These are phyloP conservation scores for Probosciger aterrimus DNA, from an alignment of 2,113 vertebrate genomes.

Conservation along the genomic window DNA sequence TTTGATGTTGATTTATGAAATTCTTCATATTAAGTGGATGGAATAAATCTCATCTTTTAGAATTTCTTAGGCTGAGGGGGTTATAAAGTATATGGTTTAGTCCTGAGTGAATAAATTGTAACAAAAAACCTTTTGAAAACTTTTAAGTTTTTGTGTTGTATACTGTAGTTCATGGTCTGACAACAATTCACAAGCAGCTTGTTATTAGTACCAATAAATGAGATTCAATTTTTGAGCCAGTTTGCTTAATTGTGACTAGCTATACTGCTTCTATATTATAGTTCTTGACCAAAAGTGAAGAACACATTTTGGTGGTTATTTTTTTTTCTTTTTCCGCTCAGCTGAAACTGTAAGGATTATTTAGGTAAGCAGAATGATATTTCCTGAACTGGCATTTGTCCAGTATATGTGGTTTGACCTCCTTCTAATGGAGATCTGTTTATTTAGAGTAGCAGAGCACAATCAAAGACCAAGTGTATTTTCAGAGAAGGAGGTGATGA, in stretches of 20 bases:
- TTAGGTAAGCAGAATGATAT: slow-evolving; percentile 31
- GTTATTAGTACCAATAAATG: not conserved
- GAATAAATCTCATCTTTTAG: not conserved
- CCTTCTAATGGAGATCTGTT: not conserved
- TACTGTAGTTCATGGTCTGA: not conserved
- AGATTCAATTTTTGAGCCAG: not conserved
- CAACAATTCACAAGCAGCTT: not conserved
- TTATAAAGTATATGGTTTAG: not conserved
- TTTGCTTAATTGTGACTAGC: not conserved
- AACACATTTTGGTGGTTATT: not conserved
- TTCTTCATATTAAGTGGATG: not conserved
- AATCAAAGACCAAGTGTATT: slow-evolving; percentile 39
- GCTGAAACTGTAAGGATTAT: not conserved
- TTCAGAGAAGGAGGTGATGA: slow-evolving; percentile 19
- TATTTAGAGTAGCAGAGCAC: slow-evolving; percentile 35
- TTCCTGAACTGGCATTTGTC: slow-evolving; percentile 44
- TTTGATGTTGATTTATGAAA: not conserved
- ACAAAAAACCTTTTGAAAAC: not conserved
- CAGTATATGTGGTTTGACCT: slow-evolving; percentile 8
- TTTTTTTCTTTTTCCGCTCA: not conserved
- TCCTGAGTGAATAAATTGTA: not conserved
- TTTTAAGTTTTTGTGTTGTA: not conserved
- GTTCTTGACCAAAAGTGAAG: not conserved
- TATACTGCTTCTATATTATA: not conserved
- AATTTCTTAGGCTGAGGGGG: not conserved